Conservation (phyloP, 2,113 vertebrate genomes). For the Circaetus gallicus region DNA sequence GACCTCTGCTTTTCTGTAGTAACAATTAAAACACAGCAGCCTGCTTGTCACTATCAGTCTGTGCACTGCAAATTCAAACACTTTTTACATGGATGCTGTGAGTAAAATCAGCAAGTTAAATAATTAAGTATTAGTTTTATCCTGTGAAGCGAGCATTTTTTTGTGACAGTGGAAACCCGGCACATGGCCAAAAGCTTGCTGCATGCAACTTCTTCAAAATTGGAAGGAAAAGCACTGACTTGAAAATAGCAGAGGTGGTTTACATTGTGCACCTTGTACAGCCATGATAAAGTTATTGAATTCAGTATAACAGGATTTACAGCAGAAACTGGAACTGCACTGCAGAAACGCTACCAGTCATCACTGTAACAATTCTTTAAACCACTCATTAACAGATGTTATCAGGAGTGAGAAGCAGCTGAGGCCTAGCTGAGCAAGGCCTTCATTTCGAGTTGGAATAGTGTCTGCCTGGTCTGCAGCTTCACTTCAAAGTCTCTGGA, state of each 20-base stretch:
- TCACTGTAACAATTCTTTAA: conserved; percentile 31
- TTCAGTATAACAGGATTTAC: background rate
- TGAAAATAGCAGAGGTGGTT: background rate
- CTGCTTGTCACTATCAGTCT: background rate
- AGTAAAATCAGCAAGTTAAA: background rate
- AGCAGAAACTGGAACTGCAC: background rate
- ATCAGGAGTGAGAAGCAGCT: conserved; percentile 70
- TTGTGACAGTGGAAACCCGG: background rate
- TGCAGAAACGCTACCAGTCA: background rate
- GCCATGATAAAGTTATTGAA: background rate
- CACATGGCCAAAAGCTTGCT: background rate
- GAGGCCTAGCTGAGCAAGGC: conserved; percentile 71
- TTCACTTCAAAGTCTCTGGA: conserved; percentile 98
- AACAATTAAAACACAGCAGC: background rate
- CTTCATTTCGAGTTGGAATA: conserved; percentile 64
- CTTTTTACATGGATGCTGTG: accelerated
- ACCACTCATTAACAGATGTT: conserved; percentile 78
- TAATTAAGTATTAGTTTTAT: background rate
- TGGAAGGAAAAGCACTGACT: background rate
- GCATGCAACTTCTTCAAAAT: accelerated
- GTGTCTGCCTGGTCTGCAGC: conserved; percentile 79
- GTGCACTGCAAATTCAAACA: background rate
- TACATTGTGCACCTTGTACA: accelerated
- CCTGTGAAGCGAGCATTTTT: accelerated
- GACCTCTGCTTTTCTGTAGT: background rate